Percentiles rank a stretch among this genome's conserved stretches.
Conservation (phyloP, 2,888 invertebrate species). For the Zaprionus bogoriensis region DNA sequence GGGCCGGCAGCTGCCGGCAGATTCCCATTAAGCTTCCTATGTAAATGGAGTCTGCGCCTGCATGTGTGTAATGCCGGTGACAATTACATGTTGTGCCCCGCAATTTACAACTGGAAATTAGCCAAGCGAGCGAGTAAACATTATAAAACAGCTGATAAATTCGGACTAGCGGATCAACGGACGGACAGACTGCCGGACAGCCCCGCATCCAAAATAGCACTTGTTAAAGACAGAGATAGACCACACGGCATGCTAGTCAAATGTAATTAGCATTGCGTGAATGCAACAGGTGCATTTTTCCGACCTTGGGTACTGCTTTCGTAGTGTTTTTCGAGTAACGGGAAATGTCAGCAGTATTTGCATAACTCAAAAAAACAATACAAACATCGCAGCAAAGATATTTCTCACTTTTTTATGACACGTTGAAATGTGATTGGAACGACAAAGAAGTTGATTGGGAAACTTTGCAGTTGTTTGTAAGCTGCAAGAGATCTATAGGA, state of each 20-base stretch:
- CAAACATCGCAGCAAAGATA: background rate
- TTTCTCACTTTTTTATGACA: too few relatives aligned
- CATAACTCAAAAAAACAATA: background rate
- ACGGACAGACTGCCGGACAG: too few relatives aligned
- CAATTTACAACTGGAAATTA: background rate
- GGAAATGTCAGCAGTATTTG: background rate
- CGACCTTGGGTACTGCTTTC: background rate
- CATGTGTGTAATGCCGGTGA: background rate
- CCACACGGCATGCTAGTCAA: conserved; percentile 5
- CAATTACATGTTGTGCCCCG: conserved; percentile 7
- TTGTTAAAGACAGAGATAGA: conserved; percentile 8
- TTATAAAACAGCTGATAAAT: background rate
- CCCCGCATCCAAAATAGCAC: background rate
- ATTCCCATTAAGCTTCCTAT: background rate
- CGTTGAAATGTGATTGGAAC: too few relatives aligned
- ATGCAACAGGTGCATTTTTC: background rate
- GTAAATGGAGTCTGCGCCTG: background rate
- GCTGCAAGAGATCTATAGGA: too few relatives aligned
- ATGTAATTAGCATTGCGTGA: background rate
- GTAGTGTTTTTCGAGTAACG: background rate
- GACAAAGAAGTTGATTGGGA: too few relatives aligned
- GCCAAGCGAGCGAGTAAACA: background rate
- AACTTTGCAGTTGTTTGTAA: too few relatives aligned
- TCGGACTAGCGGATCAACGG: background rate
- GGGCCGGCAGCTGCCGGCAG: background rate